Percentiles rank a stretch among this genome's conserved stretches.
Evolutionary conservation across 2,797 vertebrate species (phyloP).

Genomic region (Garrulus glandarius): DNA sequence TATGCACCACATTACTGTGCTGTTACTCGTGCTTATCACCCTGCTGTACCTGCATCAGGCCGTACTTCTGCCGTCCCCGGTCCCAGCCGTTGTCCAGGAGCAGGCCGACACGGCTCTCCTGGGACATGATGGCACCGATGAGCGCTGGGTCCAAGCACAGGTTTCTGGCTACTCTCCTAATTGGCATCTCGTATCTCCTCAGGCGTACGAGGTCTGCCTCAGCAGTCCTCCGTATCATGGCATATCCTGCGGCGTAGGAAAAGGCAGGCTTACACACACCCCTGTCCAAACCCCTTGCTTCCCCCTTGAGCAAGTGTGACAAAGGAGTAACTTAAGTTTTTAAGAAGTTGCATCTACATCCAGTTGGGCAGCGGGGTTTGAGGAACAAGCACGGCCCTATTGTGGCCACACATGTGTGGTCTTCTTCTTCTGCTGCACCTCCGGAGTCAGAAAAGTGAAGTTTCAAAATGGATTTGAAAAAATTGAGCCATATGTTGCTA

Average conservation of each 20-base stretch:
- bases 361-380: background rate
- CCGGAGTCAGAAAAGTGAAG: background rate
- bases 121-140: constrained; percentile 41
- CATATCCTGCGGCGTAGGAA: background rate
- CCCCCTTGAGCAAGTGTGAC: background rate
- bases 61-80: background rate
- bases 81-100: constrained; percentile 35
- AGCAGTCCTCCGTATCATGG: background rate
- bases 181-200: background rate
- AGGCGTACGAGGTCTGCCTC: constrained; percentile 11
- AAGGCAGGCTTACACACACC: background rate
- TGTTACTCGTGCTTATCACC: background rate
- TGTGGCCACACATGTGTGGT: rapidly evolving
- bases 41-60: constrained; percentile 56
- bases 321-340: background rate
- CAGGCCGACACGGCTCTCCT: constrained; percentile 21
- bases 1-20: background rate
- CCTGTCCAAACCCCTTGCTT: background rate
- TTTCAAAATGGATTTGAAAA: background rate
- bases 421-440: background rate
- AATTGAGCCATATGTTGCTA: rapidly evolving
- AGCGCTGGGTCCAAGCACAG: constrained; percentile 44
- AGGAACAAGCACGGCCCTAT: background rate
- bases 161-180: constrained; percentile 54
- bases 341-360: background rate